These are phyloP conservation scores for Polyommatus icarus DNA, from an alignment of 2,888 invertebrate species.

Conservation along the genomic window DNA sequence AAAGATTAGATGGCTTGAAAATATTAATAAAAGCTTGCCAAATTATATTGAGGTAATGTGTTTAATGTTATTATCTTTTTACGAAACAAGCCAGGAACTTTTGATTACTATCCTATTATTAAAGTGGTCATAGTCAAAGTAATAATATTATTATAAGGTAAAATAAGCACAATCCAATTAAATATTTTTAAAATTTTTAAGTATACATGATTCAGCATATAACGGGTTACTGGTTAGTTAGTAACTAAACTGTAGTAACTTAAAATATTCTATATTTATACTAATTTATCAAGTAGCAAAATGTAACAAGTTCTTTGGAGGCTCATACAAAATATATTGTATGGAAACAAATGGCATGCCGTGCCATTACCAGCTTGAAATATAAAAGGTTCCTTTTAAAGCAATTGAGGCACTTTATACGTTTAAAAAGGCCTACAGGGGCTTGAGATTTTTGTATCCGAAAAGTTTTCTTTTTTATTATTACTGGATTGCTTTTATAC, in stretches of 20 bases:
- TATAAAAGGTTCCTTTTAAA: constrained; percentile 27
- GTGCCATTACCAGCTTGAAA: constrained; percentile 19
- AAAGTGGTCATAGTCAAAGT: no score
- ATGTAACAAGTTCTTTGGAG: not conserved
- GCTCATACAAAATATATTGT: constrained; percentile 20
- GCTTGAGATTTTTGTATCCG: not conserved
- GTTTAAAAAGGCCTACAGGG: constrained; percentile 4
- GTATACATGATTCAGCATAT: no score
- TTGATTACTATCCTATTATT: no score
- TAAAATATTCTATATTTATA: not conserved
- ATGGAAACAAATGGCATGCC: constrained; percentile 20
- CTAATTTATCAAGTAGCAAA: not conserved
- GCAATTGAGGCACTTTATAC: constrained; percentile 27
- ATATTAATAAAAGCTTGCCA: constrained; percentile 8
- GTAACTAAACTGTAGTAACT: no score
- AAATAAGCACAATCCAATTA: no score
- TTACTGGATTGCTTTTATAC: not conserved
- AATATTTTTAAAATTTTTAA: no score
- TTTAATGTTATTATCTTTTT: not conserved
- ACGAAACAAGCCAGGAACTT: no score
- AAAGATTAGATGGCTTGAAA: constrained; percentile 17
- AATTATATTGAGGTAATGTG: not conserved
- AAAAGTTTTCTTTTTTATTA: constrained; percentile 12
- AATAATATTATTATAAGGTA: no score
- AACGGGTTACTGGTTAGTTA: no score